Conservation (phyloP, 2,113 vertebrate genomes). For the Aythya baeri region DNA sequence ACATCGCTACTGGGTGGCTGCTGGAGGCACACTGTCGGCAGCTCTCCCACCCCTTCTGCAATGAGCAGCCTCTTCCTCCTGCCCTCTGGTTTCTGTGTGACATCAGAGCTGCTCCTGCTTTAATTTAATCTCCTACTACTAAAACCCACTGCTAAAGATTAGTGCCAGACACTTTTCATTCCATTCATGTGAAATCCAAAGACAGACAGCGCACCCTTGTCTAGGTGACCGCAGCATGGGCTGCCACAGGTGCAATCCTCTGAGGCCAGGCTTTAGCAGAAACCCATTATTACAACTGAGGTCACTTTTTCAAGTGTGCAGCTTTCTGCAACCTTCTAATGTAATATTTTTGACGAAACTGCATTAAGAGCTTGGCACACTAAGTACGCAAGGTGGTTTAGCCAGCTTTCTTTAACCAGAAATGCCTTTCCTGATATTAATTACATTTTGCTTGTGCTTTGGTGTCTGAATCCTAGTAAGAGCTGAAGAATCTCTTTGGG, state of each 20-base stretch:
- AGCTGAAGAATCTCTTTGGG: background rate
- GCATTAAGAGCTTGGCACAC: background rate
- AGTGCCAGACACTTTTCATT: background rate
- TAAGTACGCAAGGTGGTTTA: background rate
- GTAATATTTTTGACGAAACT: background rate
- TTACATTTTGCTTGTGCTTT: background rate
- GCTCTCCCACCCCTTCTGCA: background rate
- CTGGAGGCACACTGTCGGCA: background rate
- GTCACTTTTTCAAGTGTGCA: background rate
- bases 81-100: fast-evolving
- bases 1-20: background rate
- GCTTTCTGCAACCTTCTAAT: background rate
- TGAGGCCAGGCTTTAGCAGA: background rate
- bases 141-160: background rate
- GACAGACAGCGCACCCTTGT: background rate
- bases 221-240: fast-evolving
- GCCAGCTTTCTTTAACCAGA: background rate
- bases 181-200: background rate
- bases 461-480: background rate
- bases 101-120: fast-evolving
- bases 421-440: background rate
- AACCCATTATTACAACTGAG: background rate
- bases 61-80: background rate
- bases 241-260: background rate
- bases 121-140: background rate